Evolutionary conservation across 2,797 vertebrate species (phyloP).

Genomic region (Leptatherina wallacei): DNA sequence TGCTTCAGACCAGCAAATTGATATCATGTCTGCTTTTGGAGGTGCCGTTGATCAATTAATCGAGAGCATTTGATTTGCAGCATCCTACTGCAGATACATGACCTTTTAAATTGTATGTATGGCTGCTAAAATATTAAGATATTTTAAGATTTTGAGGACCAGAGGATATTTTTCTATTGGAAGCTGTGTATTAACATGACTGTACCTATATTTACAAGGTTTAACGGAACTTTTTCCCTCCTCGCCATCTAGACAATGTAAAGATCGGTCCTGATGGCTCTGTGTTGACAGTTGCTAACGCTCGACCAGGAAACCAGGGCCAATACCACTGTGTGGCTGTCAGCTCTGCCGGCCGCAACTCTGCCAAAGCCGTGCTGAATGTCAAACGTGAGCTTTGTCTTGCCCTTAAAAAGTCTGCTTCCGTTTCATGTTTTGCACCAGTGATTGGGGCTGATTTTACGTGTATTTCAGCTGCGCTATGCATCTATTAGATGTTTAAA

Average conservation of each 20-base stretch:
- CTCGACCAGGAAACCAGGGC: conserved; percentile 86
- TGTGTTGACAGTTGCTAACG: conserved; percentile 81
- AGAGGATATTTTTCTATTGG: too few species aligned
- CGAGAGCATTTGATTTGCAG: neutral
- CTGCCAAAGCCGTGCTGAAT: conserved; percentile 81
- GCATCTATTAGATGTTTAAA: too few species aligned
- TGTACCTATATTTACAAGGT: neutral
- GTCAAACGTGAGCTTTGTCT: conserved; percentile 85
- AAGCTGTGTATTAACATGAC: neutral
- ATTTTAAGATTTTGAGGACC: too few species aligned
- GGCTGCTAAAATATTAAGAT: neutral
- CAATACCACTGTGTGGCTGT: conserved; percentile 89
- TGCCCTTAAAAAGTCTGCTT: too few species aligned
- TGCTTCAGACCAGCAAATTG: too few species aligned
- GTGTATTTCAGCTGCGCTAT: too few species aligned
- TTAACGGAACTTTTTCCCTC: conserved; percentile 2
- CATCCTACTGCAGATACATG: neutral
- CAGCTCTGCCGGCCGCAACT: conserved; percentile 81
- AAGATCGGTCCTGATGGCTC: conserved; percentile 87
- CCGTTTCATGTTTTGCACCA: too few species aligned
- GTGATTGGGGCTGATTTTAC: too few species aligned
- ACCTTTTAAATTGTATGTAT: neutral
- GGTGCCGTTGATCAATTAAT: neutral
- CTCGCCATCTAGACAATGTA: conserved; percentile 83
- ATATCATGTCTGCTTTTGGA: too few species aligned